Conservation (phyloP, 2,797 vertebrate genomes). For the Smutsia temminckii region DNA sequence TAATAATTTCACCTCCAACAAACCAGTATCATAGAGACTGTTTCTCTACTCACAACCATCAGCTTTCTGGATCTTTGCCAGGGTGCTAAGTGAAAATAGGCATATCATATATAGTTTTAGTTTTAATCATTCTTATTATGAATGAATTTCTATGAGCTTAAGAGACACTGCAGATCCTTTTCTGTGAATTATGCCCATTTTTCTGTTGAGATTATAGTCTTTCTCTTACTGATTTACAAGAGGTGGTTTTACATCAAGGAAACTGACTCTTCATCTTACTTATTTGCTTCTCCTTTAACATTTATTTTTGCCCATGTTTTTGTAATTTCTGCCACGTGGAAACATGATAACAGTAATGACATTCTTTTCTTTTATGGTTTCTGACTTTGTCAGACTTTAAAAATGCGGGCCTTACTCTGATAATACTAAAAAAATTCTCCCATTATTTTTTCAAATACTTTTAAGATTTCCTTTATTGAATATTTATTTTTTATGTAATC, state of each 20-base stretch:
- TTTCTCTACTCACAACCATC: neutral
- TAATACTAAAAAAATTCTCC: slow-evolving; percentile 7
- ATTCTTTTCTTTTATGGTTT: neutral
- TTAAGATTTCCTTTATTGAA: neutral
- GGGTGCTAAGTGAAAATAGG: neutral
- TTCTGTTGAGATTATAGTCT: neutral
- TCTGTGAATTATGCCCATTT: neutral
- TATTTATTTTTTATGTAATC: neutral
- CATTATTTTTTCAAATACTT: neutral
- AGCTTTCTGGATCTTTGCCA: neutral
- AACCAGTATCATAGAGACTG: neutral
- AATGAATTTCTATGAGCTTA: neutral
- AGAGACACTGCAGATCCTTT: neutral
- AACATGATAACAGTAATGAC: neutral
- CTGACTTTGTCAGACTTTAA: neutral
- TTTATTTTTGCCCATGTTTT: neutral
- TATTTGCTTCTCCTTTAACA: neutral
- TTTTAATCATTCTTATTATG: neutral
- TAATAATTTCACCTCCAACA: neutral
- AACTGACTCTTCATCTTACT: slow-evolving; percentile 23
- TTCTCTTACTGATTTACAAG: neutral
- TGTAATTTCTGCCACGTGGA: neutral
- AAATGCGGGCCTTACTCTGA: neutral
- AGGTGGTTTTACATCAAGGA: neutral
- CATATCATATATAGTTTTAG: neutral